phyloP scores from a whole-genome alignment of 2,888 invertebrate species.

The Aspidiotus destructor region DNA sequence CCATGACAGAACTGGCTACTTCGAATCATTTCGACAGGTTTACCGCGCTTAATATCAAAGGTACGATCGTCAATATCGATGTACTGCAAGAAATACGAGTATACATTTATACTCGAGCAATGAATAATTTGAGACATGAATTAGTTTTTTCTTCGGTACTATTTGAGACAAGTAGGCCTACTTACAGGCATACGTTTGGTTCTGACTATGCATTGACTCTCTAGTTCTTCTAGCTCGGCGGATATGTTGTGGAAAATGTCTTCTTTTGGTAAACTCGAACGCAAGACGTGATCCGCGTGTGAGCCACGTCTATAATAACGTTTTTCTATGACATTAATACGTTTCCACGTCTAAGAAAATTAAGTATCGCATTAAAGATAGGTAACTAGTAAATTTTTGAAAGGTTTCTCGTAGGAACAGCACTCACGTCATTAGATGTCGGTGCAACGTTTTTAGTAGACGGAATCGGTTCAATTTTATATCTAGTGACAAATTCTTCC shows the following conservation, averaged over 20 bases:
- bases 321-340: slow-evolving; percentile 16
- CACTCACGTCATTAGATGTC: neutral
- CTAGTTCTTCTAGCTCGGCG: slow-evolving; percentile 9
- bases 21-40: slow-evolving; percentile 47
- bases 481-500: slow-evolving; percentile 5
- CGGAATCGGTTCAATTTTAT: slow-evolving; percentile 8
- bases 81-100: neutral
- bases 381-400: no score
- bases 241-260: slow-evolving; percentile 12
- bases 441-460: slow-evolving; percentile 11
- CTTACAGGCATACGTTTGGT: neutral
- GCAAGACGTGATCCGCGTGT: slow-evolving; percentile 13
- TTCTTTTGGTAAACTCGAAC: slow-evolving; percentile 7
- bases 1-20: slow-evolving; percentile 51
- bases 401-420: no score
- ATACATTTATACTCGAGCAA: no score
- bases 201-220: neutral
- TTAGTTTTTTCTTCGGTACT: neutral
- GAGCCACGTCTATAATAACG: slow-evolving; percentile 20
- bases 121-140: no score
- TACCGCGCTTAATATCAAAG: slow-evolving; percentile 41
- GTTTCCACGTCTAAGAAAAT: no score
- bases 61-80: neutral
- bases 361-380: no score
- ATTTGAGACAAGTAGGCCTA: neutral